Base-by-base conservation (phyloP, 2,113 vertebrate species). In the Camelus bactrianus region DNA sequence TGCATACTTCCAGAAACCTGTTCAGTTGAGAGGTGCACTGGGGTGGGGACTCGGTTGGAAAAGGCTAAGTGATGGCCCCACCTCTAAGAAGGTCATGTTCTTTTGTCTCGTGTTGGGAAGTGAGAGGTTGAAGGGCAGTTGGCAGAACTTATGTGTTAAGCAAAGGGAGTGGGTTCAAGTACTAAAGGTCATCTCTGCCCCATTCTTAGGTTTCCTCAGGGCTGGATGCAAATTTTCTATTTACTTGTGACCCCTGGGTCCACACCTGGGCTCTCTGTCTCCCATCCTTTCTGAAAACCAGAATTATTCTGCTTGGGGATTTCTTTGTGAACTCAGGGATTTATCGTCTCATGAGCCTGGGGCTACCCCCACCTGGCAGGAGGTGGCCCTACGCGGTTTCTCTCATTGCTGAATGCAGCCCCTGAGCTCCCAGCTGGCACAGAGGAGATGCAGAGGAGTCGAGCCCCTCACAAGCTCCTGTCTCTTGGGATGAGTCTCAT, bases 381-480 rank as follows among this genome's bases (percentile, higher is more conserved):
- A 69, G 35, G 28, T 56, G 8, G 0, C 0, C 46, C 8, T n/a
- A 20, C 2, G 0, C 46, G 70, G 1, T 64, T 64, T 67, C n/a
- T 91, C 48, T 75, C 28, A 26, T 10, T 35, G 35, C 54, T 24
- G 58, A 91, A 91, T 1, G 6, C 22, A 91, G 17, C 5, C 32
- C 30, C 62, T 58, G 1, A 54, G 5, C 5, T 77, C 62, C 24
- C 9, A 56, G 5, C 13, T 60, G n/a, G 30, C 64, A 8, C 24
- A 64, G 19, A 54, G 50, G 42, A 72, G 26, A 85, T 26, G 5
- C 16, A 60, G 22, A 70, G 32, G 28, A 54, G 15, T 38, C 58
- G 28, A 69, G 20, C 13, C 17, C 17, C 1, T 1, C 3, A 60
- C 35, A 50, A 22, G 16, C 14, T n/a, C 6, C 32, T 30, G 48